These are phyloP conservation scores for Trissoscelio sp. DNA, from an alignment of 2,888 invertebrate genomes.

Conservation along the genomic window DNA sequence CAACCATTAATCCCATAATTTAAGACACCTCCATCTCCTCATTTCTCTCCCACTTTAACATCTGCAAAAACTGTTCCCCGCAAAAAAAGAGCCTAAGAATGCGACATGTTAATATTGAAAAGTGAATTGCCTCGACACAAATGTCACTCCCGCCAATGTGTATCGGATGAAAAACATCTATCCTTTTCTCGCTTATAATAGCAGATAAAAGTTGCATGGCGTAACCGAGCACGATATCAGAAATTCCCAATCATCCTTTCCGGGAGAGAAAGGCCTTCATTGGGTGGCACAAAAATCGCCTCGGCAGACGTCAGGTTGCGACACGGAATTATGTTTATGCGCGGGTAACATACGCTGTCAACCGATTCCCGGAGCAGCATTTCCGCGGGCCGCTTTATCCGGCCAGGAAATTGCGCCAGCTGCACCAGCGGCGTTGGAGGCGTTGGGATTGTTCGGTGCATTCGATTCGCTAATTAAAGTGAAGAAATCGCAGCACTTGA, in stretches of 20 bases:
- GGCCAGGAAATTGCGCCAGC: slow-evolving; percentile 65
- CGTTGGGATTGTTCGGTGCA: slow-evolving; percentile 51
- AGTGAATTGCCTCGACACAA: slow-evolving; percentile 59
- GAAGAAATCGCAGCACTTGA: slow-evolving; percentile 55
- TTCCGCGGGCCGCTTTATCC: slow-evolving; percentile 46
- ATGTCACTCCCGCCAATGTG: slow-evolving; percentile 28
- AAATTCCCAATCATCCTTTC: slow-evolving; percentile 62
- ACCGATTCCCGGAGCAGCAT: slow-evolving; percentile 36
- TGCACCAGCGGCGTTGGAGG: slow-evolving; percentile 58
- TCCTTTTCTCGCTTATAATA: slow-evolving; percentile 15
- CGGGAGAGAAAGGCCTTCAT: slow-evolving; percentile 64
- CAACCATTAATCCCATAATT: too few species aligned
- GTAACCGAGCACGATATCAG: slow-evolving; percentile 29
- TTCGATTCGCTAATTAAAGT: slow-evolving; percentile 59
- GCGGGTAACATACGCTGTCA: slow-evolving; percentile 8
- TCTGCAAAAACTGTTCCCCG: slow-evolving; percentile 21
- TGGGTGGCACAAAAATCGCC: slow-evolving; percentile 37
- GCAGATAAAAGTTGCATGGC: slow-evolving; percentile 22
- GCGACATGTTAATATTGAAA: slow-evolving; percentile 47
- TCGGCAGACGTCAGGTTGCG: slow-evolving; percentile 39
- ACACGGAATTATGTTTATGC: slow-evolving; percentile 29
- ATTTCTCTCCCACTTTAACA: too few species aligned
- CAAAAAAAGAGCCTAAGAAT: slow-evolving; percentile 26
- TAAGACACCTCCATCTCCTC: too few species aligned
- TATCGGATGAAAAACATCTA: slow-evolving; percentile 30